Base-by-base conservation (phyloP, 2,797 vertebrate genomes). In the Bufotes viridis region DNA sequence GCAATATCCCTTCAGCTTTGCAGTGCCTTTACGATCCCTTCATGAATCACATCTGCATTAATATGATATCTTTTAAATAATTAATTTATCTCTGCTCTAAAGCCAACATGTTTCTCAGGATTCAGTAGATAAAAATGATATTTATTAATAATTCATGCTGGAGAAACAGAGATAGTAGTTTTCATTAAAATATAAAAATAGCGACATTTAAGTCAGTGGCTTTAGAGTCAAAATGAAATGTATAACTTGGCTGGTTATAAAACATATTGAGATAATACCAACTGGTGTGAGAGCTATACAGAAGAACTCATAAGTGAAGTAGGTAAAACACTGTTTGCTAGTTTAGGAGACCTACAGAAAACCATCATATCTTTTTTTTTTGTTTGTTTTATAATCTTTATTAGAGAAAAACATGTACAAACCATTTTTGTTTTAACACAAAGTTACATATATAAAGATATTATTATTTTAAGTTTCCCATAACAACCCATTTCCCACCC, bases 121-220 rank as follows among this genome's bases (percentile, higher is more conserved):
- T 58, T 84, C 22, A n/a, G 61, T 51, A 72, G 79, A 51, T 72
- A 84, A 69, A 84, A 58, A 60, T 76, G 63, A 22, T 79, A 87
- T 78, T 8, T 26, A 70, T 88, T 78, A 84, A 70, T 88, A 84
- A 87, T 87, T 87, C n/a, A 87, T 57, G 17, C 13, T 63, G 51
- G 22, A 87, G 69, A 82, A 81, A 61, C 17, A 80, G 8, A 61
- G 42, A 11, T 58, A 60, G 22, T 65, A 49, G 60, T 34, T 81
- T 82, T 67, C 49, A 82, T 87, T 81, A 82, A n/a, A 87, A 82
- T 82, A 34, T 82, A 34, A 87, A 82, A 87, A 86, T 86, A 80
- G 49, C 63, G 1, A 58, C 63, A 22, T 63, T 80, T 86, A 58
- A 86, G 58, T 79, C 20, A 49, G 26, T 81, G 12, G 13, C 55